phyloP scores from a whole-genome alignment of 2,113 vertebrate species.

The Hyperopisus bebe region DNA sequence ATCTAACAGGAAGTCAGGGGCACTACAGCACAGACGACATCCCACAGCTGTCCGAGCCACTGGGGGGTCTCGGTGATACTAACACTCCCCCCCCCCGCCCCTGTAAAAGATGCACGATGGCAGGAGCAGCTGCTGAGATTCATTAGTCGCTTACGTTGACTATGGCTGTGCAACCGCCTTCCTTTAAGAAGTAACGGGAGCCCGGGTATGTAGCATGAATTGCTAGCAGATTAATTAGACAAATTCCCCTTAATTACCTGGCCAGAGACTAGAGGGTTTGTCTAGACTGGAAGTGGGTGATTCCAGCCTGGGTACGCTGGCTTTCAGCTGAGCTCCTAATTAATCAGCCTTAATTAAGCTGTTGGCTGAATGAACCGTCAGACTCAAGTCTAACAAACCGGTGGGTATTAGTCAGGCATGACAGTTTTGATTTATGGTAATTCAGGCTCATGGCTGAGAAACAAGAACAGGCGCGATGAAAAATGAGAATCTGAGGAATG shows the following conservation, averaged over 20 bases:
- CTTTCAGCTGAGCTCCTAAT: neutral
- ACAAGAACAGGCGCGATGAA: neutral
- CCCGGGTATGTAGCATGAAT: neutral
- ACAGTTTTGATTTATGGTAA: neutral
- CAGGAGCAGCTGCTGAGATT: neutral
- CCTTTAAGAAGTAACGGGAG: neutral
- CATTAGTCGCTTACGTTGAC: neutral
- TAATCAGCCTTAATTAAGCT: neutral
- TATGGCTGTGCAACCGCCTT: neutral
- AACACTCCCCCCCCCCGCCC: too few relatives aligned
- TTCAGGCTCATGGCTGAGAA: neutral
- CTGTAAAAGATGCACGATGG: neutral
- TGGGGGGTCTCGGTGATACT: neutral
- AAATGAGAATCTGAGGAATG: neutral
- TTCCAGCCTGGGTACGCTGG: neutral
- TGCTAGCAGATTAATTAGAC: neutral
- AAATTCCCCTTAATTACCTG: neutral
- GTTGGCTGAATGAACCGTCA: neutral
- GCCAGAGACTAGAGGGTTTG: neutral
- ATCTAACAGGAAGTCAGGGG: neutral
- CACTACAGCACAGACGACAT: neutral
- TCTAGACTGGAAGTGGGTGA: neutral
- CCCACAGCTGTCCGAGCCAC: neutral
- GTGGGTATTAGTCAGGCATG: neutral
- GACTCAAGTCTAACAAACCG: neutral